Base-by-base conservation (phyloP, 2,797 vertebrate genomes). In the Potorous gilbertii region DNA sequence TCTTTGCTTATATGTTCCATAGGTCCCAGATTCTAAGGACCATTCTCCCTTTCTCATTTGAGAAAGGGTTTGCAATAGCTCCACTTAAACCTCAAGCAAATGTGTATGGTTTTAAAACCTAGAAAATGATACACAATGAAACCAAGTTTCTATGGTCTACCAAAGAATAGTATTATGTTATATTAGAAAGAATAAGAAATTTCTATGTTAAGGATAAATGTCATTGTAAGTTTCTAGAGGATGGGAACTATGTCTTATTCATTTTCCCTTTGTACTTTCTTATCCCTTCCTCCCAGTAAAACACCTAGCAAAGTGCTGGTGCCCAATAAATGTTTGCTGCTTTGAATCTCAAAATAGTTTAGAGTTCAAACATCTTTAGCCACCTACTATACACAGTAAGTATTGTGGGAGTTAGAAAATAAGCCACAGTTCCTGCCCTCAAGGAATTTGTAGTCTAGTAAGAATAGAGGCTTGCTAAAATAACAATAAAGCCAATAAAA, bases 111-210 rank as follows among this genome's bases (percentile, higher is more conserved):
- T 95, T 46, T 93, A 90, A 95, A 92, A 55, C n/a, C 40, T 55
- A 93, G 90, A 90, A 90, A 90, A 90, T 16, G 31, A 55, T 90
- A 55, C 2, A 52, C 29, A 31, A 27, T 62, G 91, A 87, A 91
- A 62, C 40, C 8, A 81, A 54, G 55, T 90, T 90, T 91, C 87
- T 57, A 93, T 50, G 9, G 74, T 87, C 21, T 87, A 50, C 40
- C 12, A 27, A 87, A 40, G 9, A 87, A 87, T 46, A 87, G 9
- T 62, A 55, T n/a, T 93, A 54, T 95, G 57, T 74, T 97, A 96
- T 94, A 97, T 96, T 28, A 92, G 40, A 94, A 91, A 90, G 92
- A 94, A 93, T 89, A 95, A 55, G 92, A 91, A 62, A 87, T 91
- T 92, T 40, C 40, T 56, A 56, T 55, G 12, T 21, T 97, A 89